A percentile compares a stretch with the other conserved stretches of the same genome.
Conservation (phyloP, 2,888 invertebrate genomes). For the Pristionchus maxplancki region DNA sequence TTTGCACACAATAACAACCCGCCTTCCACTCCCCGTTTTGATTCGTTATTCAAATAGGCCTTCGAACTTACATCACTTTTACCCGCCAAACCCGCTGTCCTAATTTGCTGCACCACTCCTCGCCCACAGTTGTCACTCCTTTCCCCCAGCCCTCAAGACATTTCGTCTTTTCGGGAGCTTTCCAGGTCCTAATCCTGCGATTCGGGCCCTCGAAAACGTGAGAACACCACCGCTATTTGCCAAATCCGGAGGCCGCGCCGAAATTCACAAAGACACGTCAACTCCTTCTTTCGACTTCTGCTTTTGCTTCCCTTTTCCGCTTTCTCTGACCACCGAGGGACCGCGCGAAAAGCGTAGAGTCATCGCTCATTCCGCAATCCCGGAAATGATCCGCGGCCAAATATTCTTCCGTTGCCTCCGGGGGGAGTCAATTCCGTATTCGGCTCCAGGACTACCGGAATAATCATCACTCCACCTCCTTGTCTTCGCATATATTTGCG, state of each 20-base stretch:
- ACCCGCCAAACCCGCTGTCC: background rate
- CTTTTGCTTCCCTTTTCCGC: background rate
- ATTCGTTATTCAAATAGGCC: background rate
- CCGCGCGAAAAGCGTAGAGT: background rate
- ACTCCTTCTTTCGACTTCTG: background rate
- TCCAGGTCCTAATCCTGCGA: background rate
- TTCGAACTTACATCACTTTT: background rate
- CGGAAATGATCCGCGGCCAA: conserved; percentile 24
- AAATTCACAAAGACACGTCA: background rate
- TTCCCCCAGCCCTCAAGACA: background rate
- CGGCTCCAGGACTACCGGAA: conserved; percentile 15
- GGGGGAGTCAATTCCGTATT: background rate
- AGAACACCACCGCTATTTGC: background rate
- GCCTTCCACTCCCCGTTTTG: too few relatives aligned
- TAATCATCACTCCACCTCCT: background rate
- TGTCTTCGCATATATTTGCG: conserved; percentile 1
- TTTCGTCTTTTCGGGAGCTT: background rate
- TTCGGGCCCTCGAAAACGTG: conserved; percentile 16
- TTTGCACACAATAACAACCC: background rate
- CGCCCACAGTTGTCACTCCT: background rate
- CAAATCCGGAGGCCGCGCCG: background rate
- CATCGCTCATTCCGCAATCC: background rate
- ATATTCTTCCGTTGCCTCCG: background rate
- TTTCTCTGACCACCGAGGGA: background rate
- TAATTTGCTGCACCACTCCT: background rate